Base-by-base conservation (phyloP, 92 coral and sea anemone genomes). In the Palythoa heliodiscus region DNA sequence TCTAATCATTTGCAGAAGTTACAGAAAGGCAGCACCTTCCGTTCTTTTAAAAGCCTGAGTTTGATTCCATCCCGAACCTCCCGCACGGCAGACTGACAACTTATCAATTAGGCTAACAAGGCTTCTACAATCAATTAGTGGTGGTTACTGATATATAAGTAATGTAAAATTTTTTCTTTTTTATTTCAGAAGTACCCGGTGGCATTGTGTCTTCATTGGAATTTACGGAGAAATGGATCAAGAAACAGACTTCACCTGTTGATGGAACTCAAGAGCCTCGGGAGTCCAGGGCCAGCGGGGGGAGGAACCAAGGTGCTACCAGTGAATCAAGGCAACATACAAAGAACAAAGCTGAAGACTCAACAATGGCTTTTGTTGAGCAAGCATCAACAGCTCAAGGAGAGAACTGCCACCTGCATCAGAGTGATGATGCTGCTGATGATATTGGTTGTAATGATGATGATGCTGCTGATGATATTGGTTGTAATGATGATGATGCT, bases 171-270 rank as follows among this genome's bases (percentile, higher is more conserved):
- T 80, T 78, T 61, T 25, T 4, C 22, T 5, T 63, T n/a, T 80
- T 14, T 48, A 13, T 67, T 80, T 69, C 74, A 80, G 84, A 80
- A 48, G 74, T 22, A 25, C 73, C 84, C 13, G 73, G 84, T 4
- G 84, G 84, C 2, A 66, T 80, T 22, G 24, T 64, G n/a, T 66
- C 74, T 4, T 67, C 84, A n/a, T 60, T 11, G 14, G 63, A 15
- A 7, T 80, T 80, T 58, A 53, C 47, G 53, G 58, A 80, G 48
- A 64, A 80, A 13, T 69, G 84, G 84, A 24, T 22, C 48, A 67
- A 67, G 47, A 80, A 47, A 6, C 61, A 66, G 14, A 23, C 47
- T 4, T 67, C 73, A 20, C 38, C 22, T 69, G 58, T 20, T 43
- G 22, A 64, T 11, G 2, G 17, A 13, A 61, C 47, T 19, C 69